Percentiles rank a stretch among this genome's conserved stretches.
Evolutionary conservation across 2,797 vertebrate species (phyloP).

Genomic region (Phyllotis vaccarum): DNA sequence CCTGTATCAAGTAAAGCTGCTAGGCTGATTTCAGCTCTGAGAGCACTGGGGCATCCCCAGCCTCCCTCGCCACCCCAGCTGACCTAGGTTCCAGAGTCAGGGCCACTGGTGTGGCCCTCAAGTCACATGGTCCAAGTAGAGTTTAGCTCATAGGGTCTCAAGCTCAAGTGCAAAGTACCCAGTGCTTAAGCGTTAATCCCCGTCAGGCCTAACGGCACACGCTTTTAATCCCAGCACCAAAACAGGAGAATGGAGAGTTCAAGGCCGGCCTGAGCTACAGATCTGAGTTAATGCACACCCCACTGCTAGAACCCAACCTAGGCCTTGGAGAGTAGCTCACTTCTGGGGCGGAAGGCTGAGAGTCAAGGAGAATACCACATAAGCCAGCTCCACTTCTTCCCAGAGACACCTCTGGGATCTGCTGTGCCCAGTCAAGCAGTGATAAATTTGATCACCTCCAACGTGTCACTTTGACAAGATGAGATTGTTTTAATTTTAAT

Average conservation of each 20-base stretch:
- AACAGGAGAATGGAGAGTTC: not conserved
- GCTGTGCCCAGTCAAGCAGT: constrained; percentile 72
- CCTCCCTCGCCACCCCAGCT: not conserved
- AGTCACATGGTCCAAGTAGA: constrained; percentile 60
- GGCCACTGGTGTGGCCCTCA: rapidly evolving
- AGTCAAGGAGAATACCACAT: not conserved
- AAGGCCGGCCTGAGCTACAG: not conserved
- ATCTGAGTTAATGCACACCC: not conserved
- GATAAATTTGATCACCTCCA: constrained; percentile 79
- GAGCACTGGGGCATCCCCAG: not conserved
- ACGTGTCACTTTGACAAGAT: constrained; percentile 78
- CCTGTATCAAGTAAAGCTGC: not conserved
- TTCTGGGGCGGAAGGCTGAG: not conserved
- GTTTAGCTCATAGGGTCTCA: not conserved
- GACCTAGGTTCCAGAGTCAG: not conserved
- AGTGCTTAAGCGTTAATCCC: not conserved
- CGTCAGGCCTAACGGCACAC: not conserved
- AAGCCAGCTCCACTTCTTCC: constrained; percentile 44
- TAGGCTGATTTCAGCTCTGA: not conserved
- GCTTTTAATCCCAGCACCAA: not conserved
- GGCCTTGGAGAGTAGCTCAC: not conserved
- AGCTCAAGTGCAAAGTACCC: not conserved
- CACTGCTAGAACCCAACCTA: not conserved
- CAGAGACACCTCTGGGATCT: constrained; percentile 66
- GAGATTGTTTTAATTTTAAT: constrained; percentile 86